Evolutionary conservation across 2,797 vertebrate species (phyloP), one percentile per base, ranked within the genome.

Genomic region (Lutjanus argentimaculatus): DNA sequence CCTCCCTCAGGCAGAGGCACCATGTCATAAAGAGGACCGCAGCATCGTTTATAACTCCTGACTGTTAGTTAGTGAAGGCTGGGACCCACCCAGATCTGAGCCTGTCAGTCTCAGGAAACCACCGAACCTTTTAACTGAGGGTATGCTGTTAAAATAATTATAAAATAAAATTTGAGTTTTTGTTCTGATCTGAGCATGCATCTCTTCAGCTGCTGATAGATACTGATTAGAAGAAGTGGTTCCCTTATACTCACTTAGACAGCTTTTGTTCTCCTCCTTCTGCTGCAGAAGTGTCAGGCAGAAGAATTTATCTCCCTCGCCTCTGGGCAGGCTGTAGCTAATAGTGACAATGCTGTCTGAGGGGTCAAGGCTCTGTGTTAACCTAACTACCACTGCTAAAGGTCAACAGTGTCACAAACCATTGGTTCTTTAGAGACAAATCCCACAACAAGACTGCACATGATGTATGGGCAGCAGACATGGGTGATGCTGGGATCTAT

Each of bases 351-450:
- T 82, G 72, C 75, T 66, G 72, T 75, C 59, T 48, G 77, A 75
- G 11, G 66, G 84, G 86, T 90, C 85, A 85, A 88, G 83, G 84
- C 80, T 72, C 65, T 43, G 42, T 74, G 83, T 89, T 82, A 64
- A 82, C 73, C 80, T 86, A 85, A 87, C 81, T 21, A 70, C 75
- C 70, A n/a, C 42, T 16, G 56, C 48, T 77, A 82, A 88, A 86
- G 85, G 83, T 90, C 85, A 86, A 17, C 79, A 75, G 74, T 67
- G 75, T 75, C 79, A 83, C 72, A 83, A 85, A 75, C 72, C 75
- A 77, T 21, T 63, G 17, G 21, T 53, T 58, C 63, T 70, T 59
- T 21, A 15, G 40, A 72, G 52, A 57, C 21, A 40, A 80, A 48
- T 62, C 66, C 65, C 17, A 49, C 51, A 52, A 74, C 57, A 65